phyloP scores from a whole-genome alignment of 2,797 vertebrate species.

The Gobionotothen gibberifrons region DNA sequence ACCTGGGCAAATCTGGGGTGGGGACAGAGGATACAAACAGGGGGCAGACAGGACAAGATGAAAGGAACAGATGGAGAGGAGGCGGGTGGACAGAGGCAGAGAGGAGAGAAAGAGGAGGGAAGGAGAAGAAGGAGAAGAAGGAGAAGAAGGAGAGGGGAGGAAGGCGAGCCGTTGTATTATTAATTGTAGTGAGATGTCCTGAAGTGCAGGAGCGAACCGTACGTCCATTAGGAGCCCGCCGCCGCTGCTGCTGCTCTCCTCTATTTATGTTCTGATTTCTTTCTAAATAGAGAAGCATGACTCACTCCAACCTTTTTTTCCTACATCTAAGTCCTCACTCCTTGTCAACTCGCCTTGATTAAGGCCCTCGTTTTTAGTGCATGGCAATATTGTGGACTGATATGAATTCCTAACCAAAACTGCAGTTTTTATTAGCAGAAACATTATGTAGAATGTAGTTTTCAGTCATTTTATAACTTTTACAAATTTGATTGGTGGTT shows the following conservation, averaged over 20 bases:
- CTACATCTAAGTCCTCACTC: not conserved
- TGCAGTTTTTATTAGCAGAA: too few species aligned
- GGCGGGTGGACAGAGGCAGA: slow-evolving; percentile 36
- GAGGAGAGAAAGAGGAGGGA: slow-evolving; percentile 20
- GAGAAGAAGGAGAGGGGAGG: slow-evolving; percentile 15
- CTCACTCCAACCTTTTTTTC: slow-evolving; percentile 37
- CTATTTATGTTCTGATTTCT: slow-evolving; percentile 55
- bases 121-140: slow-evolving; percentile 24
- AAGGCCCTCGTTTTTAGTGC: slow-evolving; percentile 6
- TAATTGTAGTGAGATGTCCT: slow-evolving; percentile 68
- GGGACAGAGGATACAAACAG: slow-evolving; percentile 27
- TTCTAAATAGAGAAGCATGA: slow-evolving; percentile 67
- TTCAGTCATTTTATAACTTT: too few species aligned
- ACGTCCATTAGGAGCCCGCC: slow-evolving; percentile 64
- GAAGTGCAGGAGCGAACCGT: slow-evolving; percentile 59
- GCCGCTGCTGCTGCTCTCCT: slow-evolving; percentile 30
- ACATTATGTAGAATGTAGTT: too few species aligned
- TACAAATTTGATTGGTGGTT: too few species aligned
- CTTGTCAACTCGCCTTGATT: slow-evolving; percentile 4
- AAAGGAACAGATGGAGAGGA: slow-evolving; percentile 63
- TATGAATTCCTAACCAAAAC: too few species aligned
- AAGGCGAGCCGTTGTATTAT: slow-evolving; percentile 68
- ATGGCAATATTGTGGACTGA: not conserved
- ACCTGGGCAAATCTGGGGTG: slow-evolving; percentile 32
- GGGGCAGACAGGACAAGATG: slow-evolving; percentile 30